These are phyloP conservation scores for Lasioglossum marginatum DNA, from an alignment of 2,888 invertebrate species.

Conservation along the genomic window DNA sequence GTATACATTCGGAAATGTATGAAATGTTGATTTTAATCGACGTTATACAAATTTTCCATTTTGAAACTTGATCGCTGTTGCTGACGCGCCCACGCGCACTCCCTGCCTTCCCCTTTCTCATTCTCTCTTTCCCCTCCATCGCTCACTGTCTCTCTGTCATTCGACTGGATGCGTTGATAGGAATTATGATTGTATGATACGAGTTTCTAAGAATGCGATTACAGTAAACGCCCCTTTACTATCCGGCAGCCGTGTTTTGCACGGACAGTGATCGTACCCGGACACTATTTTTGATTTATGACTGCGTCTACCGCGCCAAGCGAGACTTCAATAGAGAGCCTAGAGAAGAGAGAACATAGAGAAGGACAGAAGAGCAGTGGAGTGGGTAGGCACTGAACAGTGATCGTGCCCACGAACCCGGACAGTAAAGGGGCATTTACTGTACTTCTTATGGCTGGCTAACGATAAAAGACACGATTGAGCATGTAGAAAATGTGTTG, in stretches of 20 bases:
- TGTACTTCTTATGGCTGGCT: background rate
- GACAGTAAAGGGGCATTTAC: too few relatives aligned
- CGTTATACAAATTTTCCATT: conserved; percentile 43
- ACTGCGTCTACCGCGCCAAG: too few relatives aligned
- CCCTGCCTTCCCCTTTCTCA: conserved; percentile 44
- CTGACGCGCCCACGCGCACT: background rate
- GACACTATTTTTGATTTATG: too few relatives aligned
- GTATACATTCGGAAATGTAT: conserved; percentile 41
- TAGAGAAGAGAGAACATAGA: too few relatives aligned
- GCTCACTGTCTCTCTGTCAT: conserved; percentile 51
- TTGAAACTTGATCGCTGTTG: conserved; percentile 23
- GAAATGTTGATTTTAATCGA: conserved; percentile 58
- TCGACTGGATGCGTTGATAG: conserved; percentile 41
- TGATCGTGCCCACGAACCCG: too few relatives aligned
- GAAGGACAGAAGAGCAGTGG: too few relatives aligned
- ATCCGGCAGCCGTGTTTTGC: too few relatives aligned
- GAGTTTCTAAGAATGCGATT: background rate
- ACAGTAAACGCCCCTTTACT: too few relatives aligned
- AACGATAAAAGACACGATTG: background rate
- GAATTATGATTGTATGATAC: background rate
- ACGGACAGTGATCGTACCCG: too few relatives aligned
- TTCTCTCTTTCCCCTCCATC: background rate
- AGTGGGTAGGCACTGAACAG: too few relatives aligned
- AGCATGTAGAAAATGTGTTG: background rate
- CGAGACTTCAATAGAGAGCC: too few relatives aligned